These are phyloP conservation scores for Meliscaeva auricollis DNA, from an alignment of 2,888 invertebrate genomes.

Conservation along the genomic window DNA sequence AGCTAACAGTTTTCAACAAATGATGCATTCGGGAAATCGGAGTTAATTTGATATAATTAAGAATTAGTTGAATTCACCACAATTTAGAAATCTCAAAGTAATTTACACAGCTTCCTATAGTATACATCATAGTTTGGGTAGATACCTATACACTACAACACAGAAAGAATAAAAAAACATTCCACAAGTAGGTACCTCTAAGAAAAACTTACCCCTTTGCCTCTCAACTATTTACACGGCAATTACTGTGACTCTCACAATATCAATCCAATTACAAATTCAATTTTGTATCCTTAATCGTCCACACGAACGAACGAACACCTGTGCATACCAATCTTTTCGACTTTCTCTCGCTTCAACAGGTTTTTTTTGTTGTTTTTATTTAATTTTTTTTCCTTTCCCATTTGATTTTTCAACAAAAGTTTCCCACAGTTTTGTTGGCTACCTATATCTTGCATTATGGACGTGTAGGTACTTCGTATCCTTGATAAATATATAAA, in stretches of 20 bases:
- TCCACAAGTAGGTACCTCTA: background rate
- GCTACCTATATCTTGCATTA: conserved; percentile 33
- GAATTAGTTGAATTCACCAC: no score
- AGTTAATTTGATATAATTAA: no score
- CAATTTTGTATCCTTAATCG: conserved; percentile 73
- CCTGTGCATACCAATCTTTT: conserved; percentile 67
- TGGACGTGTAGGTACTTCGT: conserved; percentile 28
- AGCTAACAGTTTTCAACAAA: no score
- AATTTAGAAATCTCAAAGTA: no score
- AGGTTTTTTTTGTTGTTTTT: conserved; percentile 38
- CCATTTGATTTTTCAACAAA: conserved; percentile 59
- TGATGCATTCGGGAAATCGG: no score
- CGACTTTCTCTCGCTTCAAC: conserved; percentile 65
- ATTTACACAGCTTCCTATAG: no score
- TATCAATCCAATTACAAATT: conserved; percentile 69
- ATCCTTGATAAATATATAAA: conserved; percentile 65
- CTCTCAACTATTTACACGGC: conserved; percentile 25
- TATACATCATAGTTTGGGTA: no score
- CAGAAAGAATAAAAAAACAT: no score
- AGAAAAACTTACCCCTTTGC: conserved; percentile 20
- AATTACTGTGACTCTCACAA: conserved; percentile 62
- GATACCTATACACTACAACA: no score
- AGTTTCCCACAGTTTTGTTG: conserved; percentile 71
- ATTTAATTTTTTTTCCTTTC: conserved; percentile 25
- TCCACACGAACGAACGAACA: conserved; percentile 49